Conservation (phyloP, 2,888 invertebrate species). For the Margaritifera margaritifera region DNA sequence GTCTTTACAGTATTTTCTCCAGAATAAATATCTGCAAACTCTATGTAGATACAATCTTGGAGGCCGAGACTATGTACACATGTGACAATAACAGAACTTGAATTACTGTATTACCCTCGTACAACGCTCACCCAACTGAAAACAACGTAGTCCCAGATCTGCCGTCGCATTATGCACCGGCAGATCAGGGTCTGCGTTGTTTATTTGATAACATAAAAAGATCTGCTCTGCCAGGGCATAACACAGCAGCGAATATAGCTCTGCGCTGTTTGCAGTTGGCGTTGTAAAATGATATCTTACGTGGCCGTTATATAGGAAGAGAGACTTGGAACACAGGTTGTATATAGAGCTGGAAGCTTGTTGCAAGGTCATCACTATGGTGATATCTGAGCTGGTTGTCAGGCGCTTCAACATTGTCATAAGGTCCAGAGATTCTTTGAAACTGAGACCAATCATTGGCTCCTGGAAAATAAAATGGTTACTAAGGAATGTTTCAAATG, state of each 20-base stretch:
- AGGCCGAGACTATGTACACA: too few relatives aligned
- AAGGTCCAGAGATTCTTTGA: constrained; percentile 23
- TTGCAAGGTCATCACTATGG: constrained; percentile 19
- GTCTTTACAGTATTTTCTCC: too few relatives aligned
- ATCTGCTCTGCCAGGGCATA: not conserved
- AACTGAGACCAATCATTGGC: constrained; percentile 24
- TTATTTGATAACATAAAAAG: too few relatives aligned
- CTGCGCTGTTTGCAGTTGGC: not conserved
- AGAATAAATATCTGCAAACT: too few relatives aligned
- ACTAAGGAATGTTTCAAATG: not conserved
- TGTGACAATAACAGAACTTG: too few relatives aligned
- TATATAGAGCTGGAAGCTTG: constrained; percentile 26
- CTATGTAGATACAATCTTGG: too few relatives aligned
- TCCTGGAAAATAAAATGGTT: constrained; percentile 16
- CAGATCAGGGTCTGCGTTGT: too few relatives aligned
- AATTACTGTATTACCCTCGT: too few relatives aligned
- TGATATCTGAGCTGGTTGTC: constrained; percentile 17
- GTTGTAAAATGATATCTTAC: constrained; percentile 13
- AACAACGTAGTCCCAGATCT: too few relatives aligned
- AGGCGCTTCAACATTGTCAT: constrained; percentile 21
- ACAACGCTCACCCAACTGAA: too few relatives aligned
- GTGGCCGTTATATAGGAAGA: constrained; percentile 30
- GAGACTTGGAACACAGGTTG: constrained; percentile 15
- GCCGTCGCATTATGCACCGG: too few relatives aligned
- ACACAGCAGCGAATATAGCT: not conserved